Evolutionary conservation across 2,797 vertebrate species (phyloP).

Genomic region (Paguma larvata): DNA sequence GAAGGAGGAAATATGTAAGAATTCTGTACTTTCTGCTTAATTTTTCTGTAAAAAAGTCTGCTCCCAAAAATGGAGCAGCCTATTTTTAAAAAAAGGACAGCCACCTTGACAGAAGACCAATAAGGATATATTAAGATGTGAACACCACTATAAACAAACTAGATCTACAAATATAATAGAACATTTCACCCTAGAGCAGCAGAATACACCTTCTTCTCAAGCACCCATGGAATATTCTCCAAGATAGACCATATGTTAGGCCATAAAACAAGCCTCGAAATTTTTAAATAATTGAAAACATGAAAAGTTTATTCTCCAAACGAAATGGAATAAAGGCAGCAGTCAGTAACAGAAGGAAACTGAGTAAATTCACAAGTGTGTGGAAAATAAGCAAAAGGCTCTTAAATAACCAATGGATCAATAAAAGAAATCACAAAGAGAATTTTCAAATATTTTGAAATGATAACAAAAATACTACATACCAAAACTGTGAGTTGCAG

Average conservation of each 20-base stretch:
- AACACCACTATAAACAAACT: neutral
- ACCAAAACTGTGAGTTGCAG: neutral
- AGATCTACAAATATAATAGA: neutral
- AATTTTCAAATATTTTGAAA: constrained; percentile 37
- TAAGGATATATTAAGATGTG: neutral
- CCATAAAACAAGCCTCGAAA: neutral
- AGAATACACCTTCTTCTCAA: neutral
- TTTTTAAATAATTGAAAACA: neutral
- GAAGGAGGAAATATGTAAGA: neutral
- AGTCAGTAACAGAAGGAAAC: neutral
- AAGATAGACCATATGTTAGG: neutral
- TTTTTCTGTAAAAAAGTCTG: neutral
- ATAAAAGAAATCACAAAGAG: neutral
- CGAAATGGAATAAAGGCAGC: neutral
- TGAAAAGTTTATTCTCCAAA: neutral
- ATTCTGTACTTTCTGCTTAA: neutral
- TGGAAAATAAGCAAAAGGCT: neutral
- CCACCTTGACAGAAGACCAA: neutral
- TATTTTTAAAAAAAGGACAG: neutral
- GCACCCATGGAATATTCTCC: neutral
- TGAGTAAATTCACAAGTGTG: neutral
- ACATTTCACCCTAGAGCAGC: neutral
- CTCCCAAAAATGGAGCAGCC: neutral
- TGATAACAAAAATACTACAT: neutral
- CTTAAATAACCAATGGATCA: neutral